A percentile compares a stretch with the other conserved stretches of the same genome.
These are phyloP conservation scores for Pseudococcus jackbeardsleyi DNA, from an alignment of 2,888 invertebrate species.

Conservation along the genomic window DNA sequence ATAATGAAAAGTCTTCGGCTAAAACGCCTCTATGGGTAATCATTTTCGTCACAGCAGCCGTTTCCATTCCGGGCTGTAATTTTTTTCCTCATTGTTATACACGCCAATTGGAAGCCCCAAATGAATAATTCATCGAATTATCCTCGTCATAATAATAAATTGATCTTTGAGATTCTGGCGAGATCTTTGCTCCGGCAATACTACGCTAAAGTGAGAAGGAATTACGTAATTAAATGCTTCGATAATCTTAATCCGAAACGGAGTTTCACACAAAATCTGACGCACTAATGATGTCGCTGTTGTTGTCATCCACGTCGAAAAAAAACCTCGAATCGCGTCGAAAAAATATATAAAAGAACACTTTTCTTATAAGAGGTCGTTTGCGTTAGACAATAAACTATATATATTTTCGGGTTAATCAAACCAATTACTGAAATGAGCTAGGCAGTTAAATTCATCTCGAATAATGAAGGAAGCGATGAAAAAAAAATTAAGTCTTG, in stretches of 20 bases:
- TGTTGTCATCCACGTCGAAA: not conserved
- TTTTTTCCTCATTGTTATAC: conserved; percentile 13
- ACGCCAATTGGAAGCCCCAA: conserved; percentile 14
- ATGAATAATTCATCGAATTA: conserved; percentile 51
- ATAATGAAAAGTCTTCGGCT: not conserved
- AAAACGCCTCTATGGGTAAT: conserved; percentile 11
- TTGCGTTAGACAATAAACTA: conserved; percentile 45
- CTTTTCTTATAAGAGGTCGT: conserved; percentile 53
- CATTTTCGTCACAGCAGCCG: conserved; percentile 34
- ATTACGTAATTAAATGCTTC: conserved; percentile 61
- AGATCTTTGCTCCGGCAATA: conserved; percentile 16
- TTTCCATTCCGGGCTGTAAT: not conserved
- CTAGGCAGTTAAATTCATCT: conserved; percentile 16
- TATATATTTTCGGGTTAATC: conserved; percentile 45
- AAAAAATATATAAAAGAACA: conserved; percentile 13
- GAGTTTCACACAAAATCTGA: conserved; percentile 34
- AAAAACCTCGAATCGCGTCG: not conserved
- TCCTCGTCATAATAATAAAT: conserved; percentile 48
- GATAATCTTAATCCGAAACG: conserved; percentile 62
- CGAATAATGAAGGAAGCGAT: not conserved
- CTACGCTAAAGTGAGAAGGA: not conserved
- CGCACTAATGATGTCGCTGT: conserved; percentile 53
- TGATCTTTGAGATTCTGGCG: conserved; percentile 36
- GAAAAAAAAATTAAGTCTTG: not conserved
- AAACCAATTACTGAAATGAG: conserved; percentile 43